Percentiles rank a stretch among this genome's conserved stretches.
Conservation (phyloP, 2,113 vertebrate genomes). For the Muntiacus reevesi region DNA sequence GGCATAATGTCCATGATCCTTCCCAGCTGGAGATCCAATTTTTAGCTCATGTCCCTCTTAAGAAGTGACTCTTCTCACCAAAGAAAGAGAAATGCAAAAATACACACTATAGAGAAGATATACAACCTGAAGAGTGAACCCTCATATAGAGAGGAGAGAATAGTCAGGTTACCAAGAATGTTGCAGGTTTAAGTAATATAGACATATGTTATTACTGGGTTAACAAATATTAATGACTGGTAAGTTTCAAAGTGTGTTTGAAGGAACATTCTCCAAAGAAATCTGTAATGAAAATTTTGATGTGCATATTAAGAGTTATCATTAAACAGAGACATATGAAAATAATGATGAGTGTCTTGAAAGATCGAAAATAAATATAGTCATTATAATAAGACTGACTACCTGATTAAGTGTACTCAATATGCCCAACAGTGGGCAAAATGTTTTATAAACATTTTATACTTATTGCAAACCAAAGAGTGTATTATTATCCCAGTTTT, state of each 20-base stretch:
- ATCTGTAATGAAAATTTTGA: neutral
- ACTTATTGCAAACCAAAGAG: neutral
- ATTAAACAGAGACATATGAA: neutral
- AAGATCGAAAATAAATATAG: neutral
- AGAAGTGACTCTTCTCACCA: neutral
- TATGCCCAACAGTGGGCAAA: neutral
- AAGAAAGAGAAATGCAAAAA: neutral
- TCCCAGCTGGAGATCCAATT: neutral
- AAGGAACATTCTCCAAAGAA: neutral
- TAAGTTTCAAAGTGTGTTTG: neutral
- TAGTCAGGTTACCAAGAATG: neutral
- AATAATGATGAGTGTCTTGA: neutral
- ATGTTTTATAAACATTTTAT: neutral
- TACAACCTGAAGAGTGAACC: neutral
- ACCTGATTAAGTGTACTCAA: neutral
- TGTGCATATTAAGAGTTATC: neutral
- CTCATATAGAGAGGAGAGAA: neutral
- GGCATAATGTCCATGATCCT: neutral
- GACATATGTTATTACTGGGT: neutral
- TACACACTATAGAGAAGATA: neutral
- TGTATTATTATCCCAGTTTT: neutral
- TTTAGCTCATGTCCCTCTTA: neutral
- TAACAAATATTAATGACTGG: neutral
- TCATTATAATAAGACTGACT: neutral
- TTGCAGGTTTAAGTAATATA: neutral